A percentile compares a stretch with the other conserved stretches of the same genome.
These are phyloP conservation scores for Chrysolina americana DNA, from an alignment of 2,888 invertebrate genomes.

Conservation along the genomic window DNA sequence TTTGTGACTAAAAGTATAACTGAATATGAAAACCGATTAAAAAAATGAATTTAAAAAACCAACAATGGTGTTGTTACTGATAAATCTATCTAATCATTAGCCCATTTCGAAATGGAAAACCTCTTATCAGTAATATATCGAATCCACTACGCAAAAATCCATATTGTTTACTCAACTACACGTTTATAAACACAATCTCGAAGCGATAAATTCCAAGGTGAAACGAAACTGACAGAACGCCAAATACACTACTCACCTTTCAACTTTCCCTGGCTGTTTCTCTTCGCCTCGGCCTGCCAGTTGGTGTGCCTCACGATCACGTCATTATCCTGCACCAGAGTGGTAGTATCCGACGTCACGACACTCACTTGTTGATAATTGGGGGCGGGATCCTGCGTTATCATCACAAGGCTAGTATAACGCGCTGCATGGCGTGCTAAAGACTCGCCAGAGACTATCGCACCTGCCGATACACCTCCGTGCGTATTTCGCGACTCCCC, in stretches of 20 bases:
- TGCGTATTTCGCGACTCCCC: slow-evolving; percentile 59
- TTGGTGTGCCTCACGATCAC: slow-evolving; percentile 79
- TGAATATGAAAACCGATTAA: too few relatives aligned
- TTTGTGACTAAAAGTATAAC: too few relatives aligned
- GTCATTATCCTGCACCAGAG: slow-evolving; percentile 75
- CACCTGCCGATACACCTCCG: slow-evolving; percentile 69
- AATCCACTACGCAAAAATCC: slow-evolving; percentile 15
- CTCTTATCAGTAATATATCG: neutral
- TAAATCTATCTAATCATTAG: slow-evolving; percentile 15
- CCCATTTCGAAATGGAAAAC: neutral
- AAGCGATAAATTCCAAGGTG: slow-evolving; percentile 27
- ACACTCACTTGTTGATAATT: slow-evolving; percentile 78
- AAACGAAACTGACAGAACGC: slow-evolving; percentile 17
- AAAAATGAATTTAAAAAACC: neutral
- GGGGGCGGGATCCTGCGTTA: slow-evolving; percentile 79
- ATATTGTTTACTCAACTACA: neutral
- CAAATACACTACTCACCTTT: slow-evolving; percentile 40
- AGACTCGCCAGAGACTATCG: slow-evolving; percentile 64
- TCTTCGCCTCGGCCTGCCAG: slow-evolving; percentile 69
- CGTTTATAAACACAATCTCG: neutral
- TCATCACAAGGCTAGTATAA: slow-evolving; percentile 92
- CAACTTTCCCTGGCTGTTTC: slow-evolving; percentile 35
- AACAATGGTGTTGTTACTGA: neutral
- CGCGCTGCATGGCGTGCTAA: slow-evolving; percentile 73
- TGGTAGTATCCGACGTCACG: slow-evolving; percentile 83